phyloP scores from a whole-genome alignment of 1,140 invertebrate species.

The Drosophila nasuta region DNA sequence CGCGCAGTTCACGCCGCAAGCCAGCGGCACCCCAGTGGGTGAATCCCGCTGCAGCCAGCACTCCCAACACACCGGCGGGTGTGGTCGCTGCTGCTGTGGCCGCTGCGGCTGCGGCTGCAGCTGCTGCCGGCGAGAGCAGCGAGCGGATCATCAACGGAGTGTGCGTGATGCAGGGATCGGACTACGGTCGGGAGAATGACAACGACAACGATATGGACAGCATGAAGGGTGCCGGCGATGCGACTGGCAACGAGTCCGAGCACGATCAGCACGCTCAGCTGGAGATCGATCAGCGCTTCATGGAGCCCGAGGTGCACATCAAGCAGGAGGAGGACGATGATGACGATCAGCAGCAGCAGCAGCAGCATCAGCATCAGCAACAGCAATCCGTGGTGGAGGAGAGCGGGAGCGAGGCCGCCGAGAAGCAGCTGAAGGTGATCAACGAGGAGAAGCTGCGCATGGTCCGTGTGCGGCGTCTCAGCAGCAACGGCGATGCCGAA shows the following conservation, averaged over 20 bases:
- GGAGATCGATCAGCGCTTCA: slow-evolving; percentile 72
- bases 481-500: slow-evolving; percentile 59
- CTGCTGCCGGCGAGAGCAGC: slow-evolving; percentile 83
- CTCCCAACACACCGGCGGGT: slow-evolving; percentile 32
- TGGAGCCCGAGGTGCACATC: slow-evolving; percentile 80
- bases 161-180: slow-evolving; percentile 91
- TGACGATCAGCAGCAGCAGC: slow-evolving; percentile 43
- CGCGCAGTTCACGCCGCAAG: slow-evolving; percentile 89
- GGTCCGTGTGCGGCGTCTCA: slow-evolving; percentile 73
- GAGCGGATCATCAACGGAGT: slow-evolving; percentile 96
- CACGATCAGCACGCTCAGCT: slow-evolving; percentile 76
- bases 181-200: slow-evolving; percentile 88
- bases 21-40: slow-evolving; percentile 98
- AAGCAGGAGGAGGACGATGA: slow-evolving; percentile 81
- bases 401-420: slow-evolving; percentile 23
- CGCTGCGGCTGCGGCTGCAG: slow-evolving; percentile 11
- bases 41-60: slow-evolving; percentile 89
- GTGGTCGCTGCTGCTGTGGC: slow-evolving; percentile 25
- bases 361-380: slow-evolving; percentile 20
- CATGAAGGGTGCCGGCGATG: slow-evolving; percentile 75
- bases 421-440: slow-evolving; percentile 71
- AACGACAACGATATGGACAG: slow-evolving; percentile 92
- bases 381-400: slow-evolving; percentile 35
- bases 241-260: slow-evolving; percentile 84
- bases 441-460: slow-evolving; percentile 78